Percentiles rank a stretch among this genome's conserved stretches.
Evolutionary conservation across 2,797 vertebrate genomes (phyloP).

Genomic region (Hypotaenidia okinawae): DNA sequence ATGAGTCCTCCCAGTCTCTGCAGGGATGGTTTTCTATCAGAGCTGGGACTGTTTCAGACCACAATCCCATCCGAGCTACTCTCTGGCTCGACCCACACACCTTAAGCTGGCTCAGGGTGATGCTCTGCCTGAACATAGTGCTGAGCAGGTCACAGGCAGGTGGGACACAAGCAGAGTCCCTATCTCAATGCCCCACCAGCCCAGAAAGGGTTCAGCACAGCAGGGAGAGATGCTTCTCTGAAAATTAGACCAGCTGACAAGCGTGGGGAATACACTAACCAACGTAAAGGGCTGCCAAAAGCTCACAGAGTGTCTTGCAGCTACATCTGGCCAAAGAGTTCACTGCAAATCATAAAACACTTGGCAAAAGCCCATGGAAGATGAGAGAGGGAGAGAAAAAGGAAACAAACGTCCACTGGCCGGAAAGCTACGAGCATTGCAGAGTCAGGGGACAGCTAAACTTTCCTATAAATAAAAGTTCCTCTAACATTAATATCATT

Average conservation of each 20-base stretch:
- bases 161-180: background rate
- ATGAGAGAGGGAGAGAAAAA: background rate
- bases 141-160: background rate
- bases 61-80: background rate
- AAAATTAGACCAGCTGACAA: background rate
- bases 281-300: background rate
- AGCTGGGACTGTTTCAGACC: background rate
- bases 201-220: background rate
- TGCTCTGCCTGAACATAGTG: background rate
- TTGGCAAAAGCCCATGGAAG: background rate
- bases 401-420: slow-evolving; percentile 24
- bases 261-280: background rate
- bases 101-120: background rate
- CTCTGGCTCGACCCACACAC: fast-evolving
- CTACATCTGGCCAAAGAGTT: slow-evolving; percentile 61
- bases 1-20: background rate
- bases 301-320: background rate
- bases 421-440: background rate
- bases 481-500: background rate
- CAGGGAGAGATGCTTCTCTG: fast-evolving
- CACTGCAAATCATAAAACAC: background rate
- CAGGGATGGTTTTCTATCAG: background rate
- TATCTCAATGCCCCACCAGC: background rate
- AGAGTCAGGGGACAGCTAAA: background rate
- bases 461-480: slow-evolving; percentile 10